phyloP scores from a whole-genome alignment of 2,113 vertebrate species.

The Thamnaconus septentrionalis region DNA sequence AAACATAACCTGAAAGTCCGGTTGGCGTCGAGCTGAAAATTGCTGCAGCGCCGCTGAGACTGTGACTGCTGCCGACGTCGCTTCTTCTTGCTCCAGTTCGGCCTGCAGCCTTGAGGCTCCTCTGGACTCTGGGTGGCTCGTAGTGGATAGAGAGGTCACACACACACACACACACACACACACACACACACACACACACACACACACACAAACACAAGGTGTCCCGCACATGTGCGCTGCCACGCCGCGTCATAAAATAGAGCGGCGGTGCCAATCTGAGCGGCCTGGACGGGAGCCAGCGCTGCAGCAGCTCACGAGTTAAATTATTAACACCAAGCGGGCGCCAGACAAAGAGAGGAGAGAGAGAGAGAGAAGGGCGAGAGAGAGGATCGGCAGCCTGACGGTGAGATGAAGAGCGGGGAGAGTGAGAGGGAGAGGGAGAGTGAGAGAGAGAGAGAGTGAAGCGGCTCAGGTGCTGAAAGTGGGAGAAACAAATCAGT shows the following conservation, averaged over 20 bases:
- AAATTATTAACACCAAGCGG: slow-evolving; percentile 78
- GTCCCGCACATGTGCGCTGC: slow-evolving; percentile 68
- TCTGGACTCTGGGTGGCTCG: no score
- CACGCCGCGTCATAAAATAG: slow-evolving; percentile 73
- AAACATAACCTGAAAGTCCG: slow-evolving; percentile 32
- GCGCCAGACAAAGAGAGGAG: slow-evolving; percentile 71
- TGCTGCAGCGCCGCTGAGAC: not conserved
- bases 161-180: not conserved
- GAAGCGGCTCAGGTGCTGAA: not conserved
- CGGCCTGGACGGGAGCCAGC: slow-evolving; percentile 71
- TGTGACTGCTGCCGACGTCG: no score
- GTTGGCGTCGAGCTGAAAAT: slow-evolving; percentile 4
- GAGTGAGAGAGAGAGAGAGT: slow-evolving; percentile 10
- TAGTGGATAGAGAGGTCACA: not conserved
- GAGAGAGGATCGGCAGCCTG: slow-evolving; percentile 57
- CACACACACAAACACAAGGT: not conserved
- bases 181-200: slow-evolving; percentile 3
- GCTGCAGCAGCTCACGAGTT: slow-evolving; percentile 76
- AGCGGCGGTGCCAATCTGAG: slow-evolving; percentile 70
- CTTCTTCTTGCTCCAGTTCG: no score
- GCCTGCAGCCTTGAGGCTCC: not conserved
- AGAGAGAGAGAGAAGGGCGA: slow-evolving; percentile 44
- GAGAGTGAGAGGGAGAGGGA: slow-evolving; percentile 34
- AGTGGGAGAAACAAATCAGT: not conserved
- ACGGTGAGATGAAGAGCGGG: slow-evolving; percentile 49